A percentile compares a stretch with the other conserved stretches of the same genome.
Conservation (phyloP, 2,113 vertebrate species). For the Heterotilapia buettikoferi region DNA sequence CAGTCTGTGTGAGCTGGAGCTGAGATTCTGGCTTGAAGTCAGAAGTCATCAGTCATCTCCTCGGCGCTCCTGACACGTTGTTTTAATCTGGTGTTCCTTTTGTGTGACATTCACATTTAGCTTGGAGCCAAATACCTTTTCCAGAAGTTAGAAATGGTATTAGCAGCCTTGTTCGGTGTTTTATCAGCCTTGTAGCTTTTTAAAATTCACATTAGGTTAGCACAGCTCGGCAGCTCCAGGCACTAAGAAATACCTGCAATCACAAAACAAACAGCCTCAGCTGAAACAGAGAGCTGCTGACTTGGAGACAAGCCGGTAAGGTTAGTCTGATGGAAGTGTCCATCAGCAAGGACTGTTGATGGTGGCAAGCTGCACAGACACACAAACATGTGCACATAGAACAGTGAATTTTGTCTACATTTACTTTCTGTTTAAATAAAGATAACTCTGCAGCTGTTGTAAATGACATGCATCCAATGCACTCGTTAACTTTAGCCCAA, state of each 20-base stretch:
- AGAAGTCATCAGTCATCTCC: not conserved
- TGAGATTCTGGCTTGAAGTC: not conserved
- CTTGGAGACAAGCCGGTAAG: not conserved
- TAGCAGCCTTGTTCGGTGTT: not conserved
- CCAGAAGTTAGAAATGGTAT: not conserved
- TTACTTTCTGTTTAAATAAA: not conserved
- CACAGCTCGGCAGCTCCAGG: not conserved
- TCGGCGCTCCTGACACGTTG: not conserved
- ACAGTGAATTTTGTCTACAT: not conserved
- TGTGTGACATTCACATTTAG: not conserved
- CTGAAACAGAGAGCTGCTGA: not conserved
- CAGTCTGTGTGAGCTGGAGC: not conserved
- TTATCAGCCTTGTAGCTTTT: not conserved
- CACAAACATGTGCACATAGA: rapidly evolving
- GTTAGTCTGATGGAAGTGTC: not conserved
- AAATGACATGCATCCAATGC: not conserved
- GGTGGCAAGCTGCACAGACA: not conserved
- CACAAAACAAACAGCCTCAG: not conserved
- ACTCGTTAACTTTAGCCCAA: not conserved
- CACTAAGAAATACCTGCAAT: not conserved
- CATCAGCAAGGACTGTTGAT: not conserved
- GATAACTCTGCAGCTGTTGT: not conserved
- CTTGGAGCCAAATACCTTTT: not conserved
- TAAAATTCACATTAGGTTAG: not conserved
- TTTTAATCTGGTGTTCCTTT: constrained; percentile 1